Base-by-base conservation (phyloP, 2,888 invertebrate genomes). In the Pollenia labialis region DNA sequence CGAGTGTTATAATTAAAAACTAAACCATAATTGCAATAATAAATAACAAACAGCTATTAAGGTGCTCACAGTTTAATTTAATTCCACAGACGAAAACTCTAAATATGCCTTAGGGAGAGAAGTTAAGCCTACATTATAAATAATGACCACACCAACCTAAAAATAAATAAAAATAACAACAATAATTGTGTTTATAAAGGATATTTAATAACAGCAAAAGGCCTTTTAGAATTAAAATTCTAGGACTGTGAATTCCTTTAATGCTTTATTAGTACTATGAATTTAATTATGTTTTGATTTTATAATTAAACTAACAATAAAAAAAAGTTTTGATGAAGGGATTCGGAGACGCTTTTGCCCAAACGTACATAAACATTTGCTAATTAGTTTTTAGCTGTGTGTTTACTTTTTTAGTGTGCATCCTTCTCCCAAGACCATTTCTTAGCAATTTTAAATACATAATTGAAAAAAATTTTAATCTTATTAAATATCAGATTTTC, bases 381-480 rank as follows among this genome's bases (percentile, higher is more conserved):
- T 77, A 48, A 56, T 74, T 50, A 75, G 18, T 66, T 23, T 48
- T 42, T 14, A 40, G 50, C 48, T 42, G 72, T 12, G 66, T 46
- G 44, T 58, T 23, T 14, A 40, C 7, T 14, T 6, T 40, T 14
- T n/a, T n/a, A n/a, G 40, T 40, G 32, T 14, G 60, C 46, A 32
- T 12, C 44, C 56, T 66, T 54, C 16, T 42, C 40, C 72, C 10
- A 69, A 69, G 32, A 75, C 50, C 40, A n/a, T 62, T 11, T 16
- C 44, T 40, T 44, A 9, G 9, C 48, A 32, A 58, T 32, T 12
- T 60, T 74, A 32, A 84, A 79, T 74, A n/a, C n/a, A n/a, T n/a
- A 46, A 76, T 82, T 82, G 76, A 75, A 52, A 69, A 69, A 69
- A 69, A 60, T 75, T 69, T 60, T 62, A 82, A 69, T 76, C 46